Percentiles rank a stretch among this genome's conserved stretches.
These are phyloP conservation scores for Alviniconcha marisindica DNA, from an alignment of 1,140 invertebrate species.

Conservation along the genomic window DNA sequence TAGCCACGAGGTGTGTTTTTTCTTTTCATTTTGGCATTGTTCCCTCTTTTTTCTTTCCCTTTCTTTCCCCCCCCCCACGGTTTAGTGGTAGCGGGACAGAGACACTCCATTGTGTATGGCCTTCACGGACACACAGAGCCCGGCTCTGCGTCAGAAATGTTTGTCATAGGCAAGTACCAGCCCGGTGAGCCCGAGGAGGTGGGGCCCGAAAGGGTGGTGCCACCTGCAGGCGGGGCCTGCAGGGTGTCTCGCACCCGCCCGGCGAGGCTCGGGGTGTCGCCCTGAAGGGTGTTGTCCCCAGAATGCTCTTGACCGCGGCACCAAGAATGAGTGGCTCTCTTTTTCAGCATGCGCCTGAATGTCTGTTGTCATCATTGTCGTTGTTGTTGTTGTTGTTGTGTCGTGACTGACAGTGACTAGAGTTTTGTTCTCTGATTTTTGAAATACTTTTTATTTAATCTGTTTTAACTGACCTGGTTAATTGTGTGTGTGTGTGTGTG, in stretches of 20 bases:
- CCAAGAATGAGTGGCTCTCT: too few species aligned
- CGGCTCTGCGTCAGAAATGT: constrained; percentile 3
- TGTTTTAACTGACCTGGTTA: neutral
- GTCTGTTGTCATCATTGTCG: neutral
- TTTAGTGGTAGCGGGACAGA: constrained; percentile 50
- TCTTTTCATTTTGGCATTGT: neutral
- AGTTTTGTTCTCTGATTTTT: too few species aligned
- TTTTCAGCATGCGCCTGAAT: neutral
- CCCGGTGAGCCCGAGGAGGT: neutral
- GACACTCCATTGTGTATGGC: constrained; percentile 51
- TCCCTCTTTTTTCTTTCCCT: neutral
- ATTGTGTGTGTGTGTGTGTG: neutral
- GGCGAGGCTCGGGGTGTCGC: too few species aligned
- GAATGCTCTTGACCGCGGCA: neutral
- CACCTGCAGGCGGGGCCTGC: too few species aligned
- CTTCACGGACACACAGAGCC: constrained; percentile 55
- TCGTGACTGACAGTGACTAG: too few species aligned
- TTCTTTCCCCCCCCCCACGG: neutral
- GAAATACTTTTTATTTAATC: neutral
- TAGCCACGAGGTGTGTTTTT: too few species aligned
- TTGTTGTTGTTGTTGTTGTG: neutral
- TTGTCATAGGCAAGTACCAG: constrained; percentile 44
- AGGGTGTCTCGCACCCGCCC: too few species aligned
- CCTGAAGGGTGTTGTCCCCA: too few species aligned
- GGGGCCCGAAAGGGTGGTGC: too few species aligned